phyloP scores from a whole-genome alignment of 2,888 invertebrate genomes.

The Eupsilia transversa region DNA sequence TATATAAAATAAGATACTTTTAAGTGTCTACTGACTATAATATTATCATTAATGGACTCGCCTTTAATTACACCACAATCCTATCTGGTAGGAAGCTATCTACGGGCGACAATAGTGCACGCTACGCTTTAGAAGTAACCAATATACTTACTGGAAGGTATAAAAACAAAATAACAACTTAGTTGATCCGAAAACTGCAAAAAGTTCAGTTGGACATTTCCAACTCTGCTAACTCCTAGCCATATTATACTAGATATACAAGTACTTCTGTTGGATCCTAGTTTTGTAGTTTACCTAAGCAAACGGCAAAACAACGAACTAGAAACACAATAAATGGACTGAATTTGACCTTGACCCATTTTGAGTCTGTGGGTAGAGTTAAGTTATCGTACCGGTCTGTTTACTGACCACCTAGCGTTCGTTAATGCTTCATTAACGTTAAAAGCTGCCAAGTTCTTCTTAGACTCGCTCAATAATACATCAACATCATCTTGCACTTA shows the following conservation, averaged over 20 bases:
- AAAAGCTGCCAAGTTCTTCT: neutral
- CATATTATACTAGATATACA: neutral
- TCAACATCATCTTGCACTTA: too few species aligned
- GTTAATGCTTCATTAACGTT: neutral
- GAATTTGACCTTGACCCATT: slow-evolving; percentile 7
- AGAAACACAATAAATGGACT: slow-evolving; percentile 2
- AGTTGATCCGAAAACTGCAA: neutral
- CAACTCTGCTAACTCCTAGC: neutral
- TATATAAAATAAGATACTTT: neutral
- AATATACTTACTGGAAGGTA: neutral
- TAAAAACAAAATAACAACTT: neutral
- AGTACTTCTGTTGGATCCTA: slow-evolving; percentile 14
- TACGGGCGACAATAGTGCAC: neutral
- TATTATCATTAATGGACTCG: neutral
- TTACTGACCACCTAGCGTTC: neutral
- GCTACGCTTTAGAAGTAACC: neutral
- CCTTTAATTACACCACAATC: neutral
- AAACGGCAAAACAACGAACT: slow-evolving; percentile 22
- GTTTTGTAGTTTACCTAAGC: slow-evolving; percentile 18
- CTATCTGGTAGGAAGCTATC: neutral
- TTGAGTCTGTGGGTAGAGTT: neutral
- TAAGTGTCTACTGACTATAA: neutral
- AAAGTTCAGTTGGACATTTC: neutral
- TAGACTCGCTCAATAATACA: neutral
- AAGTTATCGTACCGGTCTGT: neutral